Percentiles rank a stretch among this genome's conserved stretches.
Evolutionary conservation across 1,140 invertebrate genomes (phyloP).

Genomic region (Probaryconus sp.): DNA sequence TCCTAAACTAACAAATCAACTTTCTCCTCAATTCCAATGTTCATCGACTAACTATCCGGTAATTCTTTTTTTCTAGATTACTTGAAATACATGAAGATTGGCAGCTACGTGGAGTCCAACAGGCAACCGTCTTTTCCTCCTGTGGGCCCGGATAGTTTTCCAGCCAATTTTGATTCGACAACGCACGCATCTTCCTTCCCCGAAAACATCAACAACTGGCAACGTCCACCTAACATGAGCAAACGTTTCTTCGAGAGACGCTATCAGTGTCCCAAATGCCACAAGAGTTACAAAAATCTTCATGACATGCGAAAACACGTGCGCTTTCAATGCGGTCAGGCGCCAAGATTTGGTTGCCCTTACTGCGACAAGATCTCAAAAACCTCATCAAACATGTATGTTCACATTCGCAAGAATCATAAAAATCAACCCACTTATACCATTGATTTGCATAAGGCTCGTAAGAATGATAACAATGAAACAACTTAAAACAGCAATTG

Average conservation of each 20-base stretch:
- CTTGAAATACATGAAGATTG: constrained; percentile 35
- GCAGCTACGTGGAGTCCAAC: constrained; percentile 31
- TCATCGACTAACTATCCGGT: constrained; percentile 30
- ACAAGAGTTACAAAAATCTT: constrained; percentile 73
- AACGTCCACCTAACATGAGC: constrained; percentile 9
- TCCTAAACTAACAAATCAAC: no score
- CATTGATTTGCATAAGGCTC: constrained; percentile 60
- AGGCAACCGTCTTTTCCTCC: constrained; percentile 18
- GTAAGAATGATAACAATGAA: no score
- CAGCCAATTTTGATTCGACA: constrained; percentile 15
- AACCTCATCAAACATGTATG: constrained; percentile 71
- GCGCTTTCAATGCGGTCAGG: constrained; percentile 89
- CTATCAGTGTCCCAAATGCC: constrained; percentile 72
- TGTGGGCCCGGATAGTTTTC: constrained; percentile 16
- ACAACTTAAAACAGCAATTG: no score
- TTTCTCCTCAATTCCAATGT: neutral
- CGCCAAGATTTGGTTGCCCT: constrained; percentile 86
- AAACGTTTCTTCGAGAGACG: constrained; percentile 43
- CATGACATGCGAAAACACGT: constrained; percentile 80
- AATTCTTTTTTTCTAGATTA: constrained; percentile 57
- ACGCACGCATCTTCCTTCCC: constrained; percentile 30
- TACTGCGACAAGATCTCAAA: constrained; percentile 81
- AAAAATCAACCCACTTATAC: constrained; percentile 62
- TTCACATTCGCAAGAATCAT: constrained; percentile 69
- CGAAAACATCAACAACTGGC: constrained; percentile 31